Base-by-base conservation (phyloP, 1,140 invertebrate species). In the Drosophila rufa region DNA sequence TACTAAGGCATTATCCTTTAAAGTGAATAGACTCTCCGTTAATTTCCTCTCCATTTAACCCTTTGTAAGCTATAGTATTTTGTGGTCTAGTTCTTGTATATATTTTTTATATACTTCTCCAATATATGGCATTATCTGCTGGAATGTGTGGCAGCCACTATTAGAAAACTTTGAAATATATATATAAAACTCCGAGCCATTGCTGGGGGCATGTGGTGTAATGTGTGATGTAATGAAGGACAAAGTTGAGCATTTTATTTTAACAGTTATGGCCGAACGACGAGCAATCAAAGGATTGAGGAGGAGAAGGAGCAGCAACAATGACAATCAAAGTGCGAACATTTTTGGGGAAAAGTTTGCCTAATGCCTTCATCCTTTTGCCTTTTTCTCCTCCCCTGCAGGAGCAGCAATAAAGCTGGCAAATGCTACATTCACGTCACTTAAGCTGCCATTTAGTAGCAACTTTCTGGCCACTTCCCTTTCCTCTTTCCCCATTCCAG, bases 381-480 rank as follows among this genome's bases (percentile, higher is more conserved):
- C 53, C 53, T 22, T 42, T 56, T 25, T 25, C 1, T 11, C 2
- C 36, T 19, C 14, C 2, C 40, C 60, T 82, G 80, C 79, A 75
- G 65, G 73, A 77, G 59, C 57, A 55, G 80, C 80, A 66, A 66
- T 56, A 81, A 81, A 75, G 75, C 48, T 75, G 65, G 51, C 56
- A 84, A 84, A 66, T 89, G 84, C 71, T 79, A 89, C 84, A 87
- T 87, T 89, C 79, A 69, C 84, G 80, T 87, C 84, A 87, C 78
- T 89, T 89, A 83, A 87, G 83, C 80, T 83, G 71, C 84, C 73
- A 67, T 80, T 89, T 83, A 87, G 80, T 80, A 62, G 67, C 66
- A 70, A 46, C 77, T 65, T 47, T 61, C 45, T 51, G 50, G 45
- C 51, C 57, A n/a, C 17, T 22, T 51, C 68, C 33, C 55, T 3